Evolutionary conservation across 2,113 vertebrate genomes (phyloP), one percentile per base, ranked within the genome.

Genomic region (Pholis gunnellus): DNA sequence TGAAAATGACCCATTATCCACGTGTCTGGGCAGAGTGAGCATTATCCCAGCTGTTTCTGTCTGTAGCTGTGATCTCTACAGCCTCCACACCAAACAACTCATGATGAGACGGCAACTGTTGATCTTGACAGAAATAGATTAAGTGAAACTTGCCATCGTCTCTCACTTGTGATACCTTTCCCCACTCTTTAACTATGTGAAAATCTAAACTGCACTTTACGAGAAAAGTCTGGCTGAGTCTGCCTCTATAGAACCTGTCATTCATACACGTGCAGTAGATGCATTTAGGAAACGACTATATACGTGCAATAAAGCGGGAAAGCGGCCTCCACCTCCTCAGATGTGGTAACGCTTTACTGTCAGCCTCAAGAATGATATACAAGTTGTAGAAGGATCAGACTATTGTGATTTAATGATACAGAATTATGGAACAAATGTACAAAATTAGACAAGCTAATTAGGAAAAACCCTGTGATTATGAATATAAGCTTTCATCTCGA

Each of bases 1-100:
- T 90, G 83, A 87, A 91, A 93, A 87, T 80, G 82, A 94, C 93
- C 90, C 89, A 92, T 93, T 92, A 93, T 93, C 90, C 82, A 93
- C 88, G 93, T 83, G 89, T 88, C 73, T 88, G 89, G 84, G 73
- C 82, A 88, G 72, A 84, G 75, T 71, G 83, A 92, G 78, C 85
- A 69, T 71, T 56, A 75, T 81, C 72, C 72, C 89, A 91, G 92
- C 89, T 93, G 88, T 83, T 92, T 81, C 81, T 70, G 48, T 80
- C 80, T 69, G 79, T 73, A 52, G 72, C 85, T 83, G 76, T 71
- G 38, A 89, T 87, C 77, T 79, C 74, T 34, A 90, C 61, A 70
- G 63, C 73, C 69, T 80, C 85, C 54, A 75, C 88, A 84, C 34
- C 69, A 82, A 78, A 77, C 42, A 56, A 27, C 80, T 78, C 18